Base-by-base conservation (phyloP, 1,140 invertebrate genomes). In the Scaptomyza montana region DNA sequence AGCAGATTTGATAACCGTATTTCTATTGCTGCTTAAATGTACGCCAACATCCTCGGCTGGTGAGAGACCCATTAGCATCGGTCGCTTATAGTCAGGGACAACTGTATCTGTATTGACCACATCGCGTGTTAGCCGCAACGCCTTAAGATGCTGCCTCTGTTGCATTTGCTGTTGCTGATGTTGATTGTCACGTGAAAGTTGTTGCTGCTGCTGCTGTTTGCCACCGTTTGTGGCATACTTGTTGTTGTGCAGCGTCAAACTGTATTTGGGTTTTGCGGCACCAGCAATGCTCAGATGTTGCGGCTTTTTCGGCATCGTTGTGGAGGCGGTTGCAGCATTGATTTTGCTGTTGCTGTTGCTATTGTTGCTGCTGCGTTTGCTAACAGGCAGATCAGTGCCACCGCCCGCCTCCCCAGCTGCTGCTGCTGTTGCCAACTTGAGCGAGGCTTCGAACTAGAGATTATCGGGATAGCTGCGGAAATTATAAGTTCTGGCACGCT, bases 391-490 rank as follows among this genome's bases (percentile, higher is more conserved):
- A 66, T 64, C 64, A 43, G 49, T 53, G 64, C 63, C 56, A 16
- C 55, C 39, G 70, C 60, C 41, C 33, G 33, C 33, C 33, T 36
- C 33, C 33, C 33, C 33, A 1, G 41, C 21, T 21, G 51, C 76
- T 19, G 73, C 63, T 16, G 47, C 77, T 43, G 80, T 77, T 67
- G 78, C 85, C 80, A 89, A 70, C 74, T 89, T 80, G 8, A 90
- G 71, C 53, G 87, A 87, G 70, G 82, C 79, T 87, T 91, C 90
- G 90, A 91, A 91, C 90, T 91, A 91, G 77, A 91, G 90, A 82
- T 91, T 91, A 67, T 91, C 90, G 39, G 90, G 90, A 78, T 91
- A 91, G 59, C 90, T 91, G 64, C 90, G 90, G 74, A 91, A 91
- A 76, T 91, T 91, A 53, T 91, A 91, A 69, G 90, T 91, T 81